Evolutionary conservation across 1,140 invertebrate species (phyloP).

Genomic region (Cydia fagiglandana): DNA sequence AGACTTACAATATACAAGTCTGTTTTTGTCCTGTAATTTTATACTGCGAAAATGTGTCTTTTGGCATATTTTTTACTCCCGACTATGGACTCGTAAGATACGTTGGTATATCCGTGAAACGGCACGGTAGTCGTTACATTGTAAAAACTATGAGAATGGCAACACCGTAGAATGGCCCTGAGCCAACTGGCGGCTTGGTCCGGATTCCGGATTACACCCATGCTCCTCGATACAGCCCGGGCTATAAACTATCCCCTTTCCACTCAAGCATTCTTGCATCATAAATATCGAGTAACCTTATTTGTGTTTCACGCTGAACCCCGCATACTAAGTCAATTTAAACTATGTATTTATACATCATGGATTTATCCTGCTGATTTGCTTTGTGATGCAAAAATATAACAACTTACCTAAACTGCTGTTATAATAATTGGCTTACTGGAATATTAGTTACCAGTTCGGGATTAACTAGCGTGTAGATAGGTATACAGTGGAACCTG

Average conservation of each 20-base stretch:
- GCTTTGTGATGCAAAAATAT: background rate
- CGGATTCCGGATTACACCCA: slow-evolving; percentile 28
- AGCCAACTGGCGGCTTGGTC: slow-evolving; percentile 28
- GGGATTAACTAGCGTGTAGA: no score
- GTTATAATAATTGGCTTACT: no score
- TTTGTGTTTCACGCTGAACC: slow-evolving; percentile 30
- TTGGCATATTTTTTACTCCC: background rate
- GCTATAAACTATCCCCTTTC: slow-evolving; percentile 31
- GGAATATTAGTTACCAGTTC: no score
- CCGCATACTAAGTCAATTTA: slow-evolving; percentile 29
- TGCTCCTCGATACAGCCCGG: slow-evolving; percentile 27
- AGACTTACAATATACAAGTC: no score
- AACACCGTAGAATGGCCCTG: slow-evolving; percentile 20
- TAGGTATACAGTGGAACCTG: no score
- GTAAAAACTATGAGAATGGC: slow-evolving; percentile 28
- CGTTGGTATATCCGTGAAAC: slow-evolving; percentile 1
- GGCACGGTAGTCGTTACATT: background rate
- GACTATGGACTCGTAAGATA: background rate
- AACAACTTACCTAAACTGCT: background rate
- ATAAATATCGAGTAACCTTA: slow-evolving; percentile 32
- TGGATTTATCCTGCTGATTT: slow-evolving; percentile 12
- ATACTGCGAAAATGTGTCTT: background rate
- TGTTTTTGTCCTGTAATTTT: no score
- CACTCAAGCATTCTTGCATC: slow-evolving; percentile 30
- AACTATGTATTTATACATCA: slow-evolving; percentile 17